Conservation (phyloP, 2,888 invertebrate genomes). For the Drosophila diplacantha region DNA sequence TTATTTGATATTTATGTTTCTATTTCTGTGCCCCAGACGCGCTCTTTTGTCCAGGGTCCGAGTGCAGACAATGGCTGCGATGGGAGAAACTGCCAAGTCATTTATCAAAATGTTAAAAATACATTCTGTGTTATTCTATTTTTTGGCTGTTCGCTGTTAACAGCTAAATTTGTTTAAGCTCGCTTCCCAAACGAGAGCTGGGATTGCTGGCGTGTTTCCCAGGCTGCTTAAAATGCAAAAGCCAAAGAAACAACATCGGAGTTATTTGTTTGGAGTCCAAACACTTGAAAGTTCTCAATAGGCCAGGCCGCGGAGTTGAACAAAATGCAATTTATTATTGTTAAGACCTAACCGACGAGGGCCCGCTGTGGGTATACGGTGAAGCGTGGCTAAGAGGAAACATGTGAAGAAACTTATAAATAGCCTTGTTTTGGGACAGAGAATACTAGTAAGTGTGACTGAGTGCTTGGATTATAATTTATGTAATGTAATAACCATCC, state of each 20-base stretch:
- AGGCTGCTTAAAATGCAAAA: conserved; percentile 51
- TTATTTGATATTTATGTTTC: conserved; percentile 46
- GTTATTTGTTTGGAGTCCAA: conserved; percentile 38
- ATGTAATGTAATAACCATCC: background rate
- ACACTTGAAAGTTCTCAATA: conserved; percentile 49
- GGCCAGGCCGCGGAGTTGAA: conserved; percentile 34
- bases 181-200: conserved; percentile 29
- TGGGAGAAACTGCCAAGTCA: conserved; percentile 50
- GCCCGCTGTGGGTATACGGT: conserved; percentile 18
- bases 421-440: background rate
- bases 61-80: conserved; percentile 42
- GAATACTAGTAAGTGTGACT: accelerated
- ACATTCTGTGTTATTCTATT: conserved; percentile 33
- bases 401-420: background rate
- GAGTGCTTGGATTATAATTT: background rate
- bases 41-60: conserved; percentile 24
- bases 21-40: conserved; percentile 21
- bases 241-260: conserved; percentile 16
- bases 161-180: conserved; percentile 59
- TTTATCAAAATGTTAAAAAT: conserved; percentile 59
- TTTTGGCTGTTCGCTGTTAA: conserved; percentile 37
- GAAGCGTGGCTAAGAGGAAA: background rate
- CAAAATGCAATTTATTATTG: conserved; percentile 62
- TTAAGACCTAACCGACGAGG: conserved; percentile 13
- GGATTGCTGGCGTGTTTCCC: conserved; percentile 47